These are phyloP conservation scores for Larimichthys crocea DNA, from an alignment of 2,113 vertebrate species.

Conservation along the genomic window DNA sequence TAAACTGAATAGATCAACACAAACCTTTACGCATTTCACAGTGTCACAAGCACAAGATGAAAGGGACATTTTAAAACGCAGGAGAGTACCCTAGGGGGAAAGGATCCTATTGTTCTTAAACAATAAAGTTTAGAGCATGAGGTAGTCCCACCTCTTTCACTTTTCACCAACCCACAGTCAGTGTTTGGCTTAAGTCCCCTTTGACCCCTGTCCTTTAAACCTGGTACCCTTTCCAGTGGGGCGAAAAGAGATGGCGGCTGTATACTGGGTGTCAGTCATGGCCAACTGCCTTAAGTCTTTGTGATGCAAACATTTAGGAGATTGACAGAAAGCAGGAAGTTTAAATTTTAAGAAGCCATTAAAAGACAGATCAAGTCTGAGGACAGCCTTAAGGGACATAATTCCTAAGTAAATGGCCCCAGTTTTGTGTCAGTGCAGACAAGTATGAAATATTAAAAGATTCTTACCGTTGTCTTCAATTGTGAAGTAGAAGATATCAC, in stretches of 20 bases:
- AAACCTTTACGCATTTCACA: conserved; percentile 40
- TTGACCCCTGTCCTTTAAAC: conserved; percentile 70
- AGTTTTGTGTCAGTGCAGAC: conserved; percentile 34
- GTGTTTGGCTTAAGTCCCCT: conserved; percentile 54
- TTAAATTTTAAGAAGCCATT: conserved; percentile 57
- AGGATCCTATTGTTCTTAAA: conserved; percentile 64
- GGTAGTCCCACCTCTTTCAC: conserved; percentile 48
- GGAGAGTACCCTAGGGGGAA: conserved; percentile 38
- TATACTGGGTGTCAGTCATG: conserved; percentile 71
- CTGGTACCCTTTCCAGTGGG: conserved; percentile 49
- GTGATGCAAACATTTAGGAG: conserved; percentile 73
- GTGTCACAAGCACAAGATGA: conserved; percentile 55
- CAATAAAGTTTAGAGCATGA: conserved; percentile 60
- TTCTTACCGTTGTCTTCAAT: conserved; percentile 88
- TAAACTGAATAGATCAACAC: background rate
- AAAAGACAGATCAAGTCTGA: conserved; percentile 36
- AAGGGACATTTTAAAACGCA: conserved; percentile 50
- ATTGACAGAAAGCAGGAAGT: conserved; percentile 62
- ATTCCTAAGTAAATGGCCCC: conserved; percentile 2
- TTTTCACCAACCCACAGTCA: conserved; percentile 56
- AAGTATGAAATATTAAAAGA: conserved; percentile 27
- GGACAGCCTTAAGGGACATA: conserved; percentile 17
- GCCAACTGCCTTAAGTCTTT: conserved; percentile 77
- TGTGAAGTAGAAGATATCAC: conserved; percentile 89
- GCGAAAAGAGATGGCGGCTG: conserved; percentile 44